A percentile compares a stretch with the other conserved stretches of the same genome.
phyloP scores from a whole-genome alignment of 2,888 invertebrate species.

The Drosophila mimetica region DNA sequence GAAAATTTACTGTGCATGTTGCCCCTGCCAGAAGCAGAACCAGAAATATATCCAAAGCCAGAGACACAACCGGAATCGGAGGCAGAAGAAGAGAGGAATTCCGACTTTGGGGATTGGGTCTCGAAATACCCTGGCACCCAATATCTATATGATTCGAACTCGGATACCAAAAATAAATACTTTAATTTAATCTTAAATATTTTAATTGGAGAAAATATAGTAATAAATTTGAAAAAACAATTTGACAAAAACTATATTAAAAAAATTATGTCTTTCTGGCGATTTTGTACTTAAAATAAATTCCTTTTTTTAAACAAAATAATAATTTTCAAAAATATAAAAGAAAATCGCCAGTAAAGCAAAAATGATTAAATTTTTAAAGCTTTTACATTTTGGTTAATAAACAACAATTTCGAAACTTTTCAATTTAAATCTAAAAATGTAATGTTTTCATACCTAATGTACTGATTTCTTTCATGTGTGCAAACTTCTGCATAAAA shows the following conservation, averaged over 20 bases:
- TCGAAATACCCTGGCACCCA: background rate
- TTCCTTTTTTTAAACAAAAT: no score
- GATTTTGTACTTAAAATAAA: no score
- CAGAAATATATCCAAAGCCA: constrained; percentile 37
- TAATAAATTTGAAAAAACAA: no score
- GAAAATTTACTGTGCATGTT: constrained; percentile 77
- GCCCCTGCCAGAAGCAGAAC: constrained; percentile 62
- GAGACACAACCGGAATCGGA: constrained; percentile 22
- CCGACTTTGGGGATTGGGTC: background rate
- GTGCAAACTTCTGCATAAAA: background rate
- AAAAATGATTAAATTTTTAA: no score
- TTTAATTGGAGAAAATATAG: no score
- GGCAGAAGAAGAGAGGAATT: constrained; percentile 10
- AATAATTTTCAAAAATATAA: no score
- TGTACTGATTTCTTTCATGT: background rate
- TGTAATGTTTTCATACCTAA: background rate
- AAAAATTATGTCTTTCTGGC: no score
- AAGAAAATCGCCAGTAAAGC: no score
- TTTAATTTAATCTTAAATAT: no score
- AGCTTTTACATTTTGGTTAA: background rate
- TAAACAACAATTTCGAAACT: no score
- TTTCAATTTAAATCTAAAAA: no score
- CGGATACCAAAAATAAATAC: background rate
- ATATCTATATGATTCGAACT: background rate
- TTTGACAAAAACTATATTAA: no score